Evolutionary conservation across 1,140 invertebrate genomes (phyloP).

Genomic region (Hyphantria cunea): DNA sequence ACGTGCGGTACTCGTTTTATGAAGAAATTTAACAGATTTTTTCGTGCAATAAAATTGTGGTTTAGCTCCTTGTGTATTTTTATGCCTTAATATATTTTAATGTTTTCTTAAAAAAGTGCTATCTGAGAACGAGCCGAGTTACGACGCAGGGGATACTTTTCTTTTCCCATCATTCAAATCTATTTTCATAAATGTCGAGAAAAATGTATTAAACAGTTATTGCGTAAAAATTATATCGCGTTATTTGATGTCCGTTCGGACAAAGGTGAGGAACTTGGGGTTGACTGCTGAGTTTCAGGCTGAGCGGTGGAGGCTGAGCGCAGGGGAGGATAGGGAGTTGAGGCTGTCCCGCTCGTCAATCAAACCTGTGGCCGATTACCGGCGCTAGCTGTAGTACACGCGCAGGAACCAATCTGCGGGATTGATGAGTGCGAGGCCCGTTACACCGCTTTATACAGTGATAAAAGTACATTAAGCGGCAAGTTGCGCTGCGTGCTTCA

Average conservation of each 20-base stretch:
- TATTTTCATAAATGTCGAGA: slow-evolving; percentile 32
- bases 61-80: no score
- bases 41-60: no score
- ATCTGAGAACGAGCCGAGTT: no score
- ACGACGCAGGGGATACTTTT: not conserved
- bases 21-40: no score
- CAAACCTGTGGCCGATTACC: slow-evolving; percentile 1
- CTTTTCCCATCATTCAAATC: slow-evolving; percentile 5
- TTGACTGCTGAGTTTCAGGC: not conserved
- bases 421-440: not conserved
- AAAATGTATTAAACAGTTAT: slow-evolving; percentile 35
- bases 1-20: no score
- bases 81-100: no score
- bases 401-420: not conserved
- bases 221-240: slow-evolving; percentile 33
- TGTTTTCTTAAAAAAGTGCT: no score
- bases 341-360: slow-evolving; percentile 19
- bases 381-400: not conserved
- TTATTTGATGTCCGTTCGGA: slow-evolving; percentile 8
- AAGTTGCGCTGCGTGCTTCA: not conserved
- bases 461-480: not conserved
- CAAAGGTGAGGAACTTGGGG: not conserved
- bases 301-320: not conserved
- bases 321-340: not conserved
- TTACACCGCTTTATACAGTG: not conserved